Conservation (phyloP, 2,797 vertebrate genomes). For the Meriones psammophilus region DNA sequence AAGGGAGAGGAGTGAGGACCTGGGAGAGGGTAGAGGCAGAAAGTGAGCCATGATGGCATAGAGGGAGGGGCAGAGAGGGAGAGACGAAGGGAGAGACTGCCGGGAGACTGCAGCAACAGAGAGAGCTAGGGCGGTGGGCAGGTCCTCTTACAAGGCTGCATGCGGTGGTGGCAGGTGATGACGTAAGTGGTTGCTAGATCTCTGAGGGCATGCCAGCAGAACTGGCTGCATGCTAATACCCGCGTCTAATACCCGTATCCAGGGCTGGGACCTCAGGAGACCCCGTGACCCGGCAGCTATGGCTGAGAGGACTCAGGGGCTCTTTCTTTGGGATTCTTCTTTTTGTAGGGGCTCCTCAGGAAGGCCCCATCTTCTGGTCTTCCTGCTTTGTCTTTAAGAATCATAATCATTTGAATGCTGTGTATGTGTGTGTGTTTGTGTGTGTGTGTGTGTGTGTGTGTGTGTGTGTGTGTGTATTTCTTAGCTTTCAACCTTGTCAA, state of each 20-base stretch:
- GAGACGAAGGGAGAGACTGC: too few relatives aligned
- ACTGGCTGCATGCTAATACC: too few relatives aligned
- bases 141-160: too few relatives aligned
- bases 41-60: too few relatives aligned
- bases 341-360: constrained; percentile 32
- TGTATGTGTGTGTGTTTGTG: not conserved
- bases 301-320: not conserved
- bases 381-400: not conserved
- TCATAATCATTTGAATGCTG: constrained; percentile 56
- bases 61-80: too few relatives aligned
- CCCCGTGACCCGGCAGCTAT: not conserved
- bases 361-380: not conserved
- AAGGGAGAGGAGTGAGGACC: too few relatives aligned
- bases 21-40: too few relatives aligned
- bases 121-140: too few relatives aligned
- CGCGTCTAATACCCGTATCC: not conserved
- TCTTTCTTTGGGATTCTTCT: not conserved
- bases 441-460: not conserved
- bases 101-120: too few relatives aligned
- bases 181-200: too few relatives aligned
- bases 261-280: not conserved
- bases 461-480: constrained; percentile 63
- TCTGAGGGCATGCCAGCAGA: too few relatives aligned
- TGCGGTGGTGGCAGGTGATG: too few relatives aligned
- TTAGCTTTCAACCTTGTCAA: constrained; percentile 83